These are phyloP conservation scores for Heliconius ethilla DNA, from an alignment of 2,888 invertebrate genomes.

Conservation along the genomic window DNA sequence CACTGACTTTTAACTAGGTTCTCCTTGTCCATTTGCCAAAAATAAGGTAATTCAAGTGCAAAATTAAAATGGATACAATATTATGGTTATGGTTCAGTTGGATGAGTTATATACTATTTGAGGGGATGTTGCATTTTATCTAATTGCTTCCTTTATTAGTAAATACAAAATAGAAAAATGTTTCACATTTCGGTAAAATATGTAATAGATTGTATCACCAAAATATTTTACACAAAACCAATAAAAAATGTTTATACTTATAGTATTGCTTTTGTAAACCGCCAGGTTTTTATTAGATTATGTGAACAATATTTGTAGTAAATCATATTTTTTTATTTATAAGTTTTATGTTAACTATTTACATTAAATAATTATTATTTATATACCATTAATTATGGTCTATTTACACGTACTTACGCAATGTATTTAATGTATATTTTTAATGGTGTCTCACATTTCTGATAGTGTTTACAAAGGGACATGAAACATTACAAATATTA, in stretches of 20 bases:
- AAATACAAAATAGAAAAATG: neutral
- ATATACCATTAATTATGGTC: neutral
- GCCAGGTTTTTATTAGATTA: neutral
- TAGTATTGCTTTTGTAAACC: neutral
- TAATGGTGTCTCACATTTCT: neutral
- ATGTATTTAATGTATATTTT: neutral
- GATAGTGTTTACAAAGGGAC: neutral
- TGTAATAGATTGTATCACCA: neutral
- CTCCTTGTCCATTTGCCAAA: neutral
- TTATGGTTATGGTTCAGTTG: no score
- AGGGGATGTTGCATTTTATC: neutral
- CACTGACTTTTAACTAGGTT: neutral
- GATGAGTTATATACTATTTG: neutral
- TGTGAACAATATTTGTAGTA: neutral
- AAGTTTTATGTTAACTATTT: neutral
- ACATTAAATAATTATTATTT: neutral
- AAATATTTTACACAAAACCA: neutral
- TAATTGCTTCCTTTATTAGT: neutral
- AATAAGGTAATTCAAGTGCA: neutral
- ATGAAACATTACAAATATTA: no score
- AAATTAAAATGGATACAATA: no score
- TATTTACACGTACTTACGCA: neutral
- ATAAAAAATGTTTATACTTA: neutral
- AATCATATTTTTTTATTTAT: conserved; percentile 1
- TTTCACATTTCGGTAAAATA: neutral